A percentile compares a stretch with the other conserved stretches of the same genome.
Evolutionary conservation across 1,140 invertebrate species (phyloP).

Genomic region (Vanessa tameamea): DNA sequence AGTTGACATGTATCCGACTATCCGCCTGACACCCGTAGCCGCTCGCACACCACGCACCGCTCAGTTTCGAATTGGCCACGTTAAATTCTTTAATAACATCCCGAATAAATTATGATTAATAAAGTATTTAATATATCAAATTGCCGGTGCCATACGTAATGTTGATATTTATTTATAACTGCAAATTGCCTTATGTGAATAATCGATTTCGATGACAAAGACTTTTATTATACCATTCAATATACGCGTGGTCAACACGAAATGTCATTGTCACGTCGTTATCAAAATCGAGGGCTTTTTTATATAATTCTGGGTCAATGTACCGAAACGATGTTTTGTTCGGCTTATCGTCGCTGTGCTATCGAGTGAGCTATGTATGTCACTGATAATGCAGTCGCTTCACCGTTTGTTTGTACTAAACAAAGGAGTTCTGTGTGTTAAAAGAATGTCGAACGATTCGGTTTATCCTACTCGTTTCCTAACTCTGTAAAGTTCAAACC

Average conservation of each 20-base stretch:
- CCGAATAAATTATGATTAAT: neutral
- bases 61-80: constrained; percentile 39
- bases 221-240: constrained; percentile 32
- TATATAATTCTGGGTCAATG: constrained; percentile 80
- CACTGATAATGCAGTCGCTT: constrained; percentile 63
- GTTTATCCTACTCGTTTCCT: constrained; percentile 2
- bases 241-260: constrained; percentile 46
- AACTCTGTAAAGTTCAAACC: neutral
- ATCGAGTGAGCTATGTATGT: constrained; percentile 73
- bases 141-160: neutral
- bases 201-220: constrained; percentile 16
- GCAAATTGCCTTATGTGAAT: neutral
- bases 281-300: constrained; percentile 75
- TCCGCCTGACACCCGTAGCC: constrained; percentile 37
- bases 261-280: constrained; percentile 78
- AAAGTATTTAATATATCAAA: neutral
- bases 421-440: constrained; percentile 41
- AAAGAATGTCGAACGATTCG: constrained; percentile 26
- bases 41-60: constrained; percentile 2
- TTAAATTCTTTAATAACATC: neutral
- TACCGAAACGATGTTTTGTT: constrained; percentile 76
- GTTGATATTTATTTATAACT: too few relatives aligned
- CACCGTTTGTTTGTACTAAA: constrained; percentile 42
- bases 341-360: constrained; percentile 65
- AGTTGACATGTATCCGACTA: constrained; percentile 70